Percentiles rank a stretch among this genome's conserved stretches.
phyloP scores from a whole-genome alignment of 1,140 invertebrate genomes.

The Scaptomyza hsui region DNA sequence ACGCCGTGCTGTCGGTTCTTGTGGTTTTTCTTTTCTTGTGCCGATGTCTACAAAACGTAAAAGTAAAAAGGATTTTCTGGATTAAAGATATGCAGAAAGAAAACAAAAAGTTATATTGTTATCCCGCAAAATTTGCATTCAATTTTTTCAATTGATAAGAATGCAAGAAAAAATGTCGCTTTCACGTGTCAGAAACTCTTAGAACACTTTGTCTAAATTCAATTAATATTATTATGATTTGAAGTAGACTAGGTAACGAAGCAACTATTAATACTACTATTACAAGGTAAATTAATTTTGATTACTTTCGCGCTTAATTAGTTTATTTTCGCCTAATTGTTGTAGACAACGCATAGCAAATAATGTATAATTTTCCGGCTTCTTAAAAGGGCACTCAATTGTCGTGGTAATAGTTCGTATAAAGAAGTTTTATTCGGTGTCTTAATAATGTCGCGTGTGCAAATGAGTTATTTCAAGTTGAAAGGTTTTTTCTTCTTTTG shows the following conservation, averaged over 20 bases:
- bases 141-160: slow-evolving; percentile 36
- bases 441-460: slow-evolving; percentile 45
- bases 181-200: background rate
- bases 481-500: background rate
- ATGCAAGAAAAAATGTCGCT: slow-evolving; percentile 1
- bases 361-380: slow-evolving; percentile 41
- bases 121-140: slow-evolving; percentile 27
- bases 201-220: too few species aligned
- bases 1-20: slow-evolving; percentile 33
- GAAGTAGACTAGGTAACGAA: too few species aligned
- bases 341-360: background rate
- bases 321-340: slow-evolving; percentile 45
- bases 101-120: slow-evolving; percentile 7
- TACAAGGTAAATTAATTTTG: slow-evolving; percentile 21
- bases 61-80: slow-evolving; percentile 10
- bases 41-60: background rate
- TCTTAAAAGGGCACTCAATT: slow-evolving; percentile 47
- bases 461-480: slow-evolving; percentile 29
- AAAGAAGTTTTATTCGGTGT: slow-evolving; percentile 23
- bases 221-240: too few species aligned
- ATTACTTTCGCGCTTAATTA: slow-evolving; percentile 33
- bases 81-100: background rate
- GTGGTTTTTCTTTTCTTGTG: slow-evolving; percentile 15
- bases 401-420: slow-evolving; percentile 41
- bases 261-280: too few species aligned